A percentile compares a stretch with the other conserved stretches of the same genome.
These are phyloP conservation scores for Thereva nobilitata DNA, from an alignment of 2,888 invertebrate genomes.

Conservation along the genomic window DNA sequence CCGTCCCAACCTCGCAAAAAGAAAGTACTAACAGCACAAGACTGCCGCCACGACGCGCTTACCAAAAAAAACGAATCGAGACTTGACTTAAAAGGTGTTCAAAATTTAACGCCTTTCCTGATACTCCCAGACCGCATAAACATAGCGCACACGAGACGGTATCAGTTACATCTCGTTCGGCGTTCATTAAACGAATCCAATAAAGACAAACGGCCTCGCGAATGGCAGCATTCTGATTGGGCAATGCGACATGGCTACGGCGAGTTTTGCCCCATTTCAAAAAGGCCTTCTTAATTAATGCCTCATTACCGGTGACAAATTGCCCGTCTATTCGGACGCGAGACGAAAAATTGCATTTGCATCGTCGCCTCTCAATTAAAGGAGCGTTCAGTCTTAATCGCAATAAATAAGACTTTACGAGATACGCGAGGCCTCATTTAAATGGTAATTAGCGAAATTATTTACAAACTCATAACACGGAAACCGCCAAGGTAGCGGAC, in stretches of 20 bases:
- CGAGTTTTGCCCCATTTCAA: conserved; percentile 17
- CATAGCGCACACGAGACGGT: too few relatives aligned
- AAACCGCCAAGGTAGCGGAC: conserved; percentile 22
- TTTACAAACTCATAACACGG: conserved; percentile 33
- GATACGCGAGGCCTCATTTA: conserved; percentile 26
- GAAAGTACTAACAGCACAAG: too few relatives aligned
- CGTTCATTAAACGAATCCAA: too few relatives aligned
- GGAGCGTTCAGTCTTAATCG: conserved; percentile 27
- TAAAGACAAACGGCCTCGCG: too few relatives aligned
- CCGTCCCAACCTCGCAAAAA: too few relatives aligned
- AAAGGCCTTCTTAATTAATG: conserved; percentile 19
- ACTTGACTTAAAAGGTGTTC: too few relatives aligned
- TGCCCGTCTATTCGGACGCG: conserved; percentile 23
- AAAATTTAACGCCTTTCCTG: too few relatives aligned
- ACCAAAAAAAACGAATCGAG: too few relatives aligned
- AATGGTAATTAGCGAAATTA: conserved; percentile 33
- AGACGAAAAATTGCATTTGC: conserved; percentile 24
- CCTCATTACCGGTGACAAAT: conserved; percentile 30
- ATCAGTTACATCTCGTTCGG: too few relatives aligned
- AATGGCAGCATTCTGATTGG: too few relatives aligned
- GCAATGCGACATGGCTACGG: not conserved
- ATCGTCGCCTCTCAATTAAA: conserved; percentile 34
- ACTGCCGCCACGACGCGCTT: too few relatives aligned
- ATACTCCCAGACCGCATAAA: too few relatives aligned
- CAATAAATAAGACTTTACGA: conserved; percentile 30